Percentiles rank a stretch among this genome's conserved stretches.
These are phyloP conservation scores for Muraenolepis orangiensis DNA, from an alignment of 2,797 vertebrate species.

Conservation along the genomic window DNA sequence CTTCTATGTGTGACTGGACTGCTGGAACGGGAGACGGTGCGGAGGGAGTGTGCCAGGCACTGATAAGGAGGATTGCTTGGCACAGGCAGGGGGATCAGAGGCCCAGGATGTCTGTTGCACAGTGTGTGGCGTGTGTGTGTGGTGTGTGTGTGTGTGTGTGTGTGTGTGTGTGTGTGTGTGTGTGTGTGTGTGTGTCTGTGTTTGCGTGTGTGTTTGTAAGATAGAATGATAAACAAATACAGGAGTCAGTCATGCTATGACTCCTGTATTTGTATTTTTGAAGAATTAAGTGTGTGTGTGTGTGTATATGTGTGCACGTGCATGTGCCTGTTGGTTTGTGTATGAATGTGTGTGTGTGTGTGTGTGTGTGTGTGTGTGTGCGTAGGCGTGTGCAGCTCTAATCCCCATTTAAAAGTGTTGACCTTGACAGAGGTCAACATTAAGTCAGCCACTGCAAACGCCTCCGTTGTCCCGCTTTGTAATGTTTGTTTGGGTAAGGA, in stretches of 20 bases:
- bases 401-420: conserved; percentile 7
- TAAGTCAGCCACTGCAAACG: conserved; percentile 16
- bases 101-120: conserved; percentile 11
- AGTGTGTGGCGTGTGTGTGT: conserved; percentile 17
- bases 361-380: conserved; percentile 7
- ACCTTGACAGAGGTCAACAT: conserved; percentile 36
- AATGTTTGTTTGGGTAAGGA: conserved; percentile 41
- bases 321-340: neutral
- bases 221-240: too few species aligned
- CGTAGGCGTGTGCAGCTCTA: neutral
- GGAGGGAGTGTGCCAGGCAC: conserved; percentile 62
- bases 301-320: conserved; percentile 9
- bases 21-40: conserved; percentile 32
- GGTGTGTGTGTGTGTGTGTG: conserved; percentile 19
- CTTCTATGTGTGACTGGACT: neutral
- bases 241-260: too few species aligned
- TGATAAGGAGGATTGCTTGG: conserved; percentile 73
- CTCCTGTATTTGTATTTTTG: too few species aligned
- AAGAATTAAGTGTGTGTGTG: conserved; percentile 29
- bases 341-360: conserved; percentile 8
- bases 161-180: conserved; percentile 13
- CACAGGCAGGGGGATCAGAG: conserved; percentile 45
- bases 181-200: conserved; percentile 3
- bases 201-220: conserved; percentile 3
- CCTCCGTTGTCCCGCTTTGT: conserved; percentile 11